Conservation (phyloP, 2,113 vertebrate genomes). For the Thomomys bottae region DNA sequence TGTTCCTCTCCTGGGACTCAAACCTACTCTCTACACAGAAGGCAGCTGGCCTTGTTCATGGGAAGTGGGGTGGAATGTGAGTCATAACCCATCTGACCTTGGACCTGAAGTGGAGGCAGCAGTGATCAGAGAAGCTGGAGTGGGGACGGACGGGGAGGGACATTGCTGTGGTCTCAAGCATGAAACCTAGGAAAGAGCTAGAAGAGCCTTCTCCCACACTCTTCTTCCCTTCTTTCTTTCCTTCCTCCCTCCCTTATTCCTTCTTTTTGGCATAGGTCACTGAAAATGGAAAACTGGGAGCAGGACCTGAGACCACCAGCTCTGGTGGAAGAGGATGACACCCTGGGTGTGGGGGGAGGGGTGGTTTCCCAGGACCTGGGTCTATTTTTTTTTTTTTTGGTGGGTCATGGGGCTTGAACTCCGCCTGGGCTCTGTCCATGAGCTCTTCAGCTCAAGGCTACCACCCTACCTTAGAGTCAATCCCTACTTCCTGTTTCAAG, state of each 20-base stretch:
- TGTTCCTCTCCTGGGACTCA: not conserved
- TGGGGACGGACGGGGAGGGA: too few species aligned
- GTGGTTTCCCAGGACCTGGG: not conserved
- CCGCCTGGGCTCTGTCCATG: too few species aligned
- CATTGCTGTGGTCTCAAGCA: not conserved
- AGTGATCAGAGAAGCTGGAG: not conserved
- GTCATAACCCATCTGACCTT: too few species aligned
- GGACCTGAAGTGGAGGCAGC: too few species aligned
- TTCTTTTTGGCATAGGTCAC: not conserved
- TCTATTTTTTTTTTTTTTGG: too few species aligned
- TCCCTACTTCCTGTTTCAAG: too few species aligned
- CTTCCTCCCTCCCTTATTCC: not conserved
- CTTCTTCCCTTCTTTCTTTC: too few species aligned
- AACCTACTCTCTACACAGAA: not conserved
- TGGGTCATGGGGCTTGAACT: too few species aligned
- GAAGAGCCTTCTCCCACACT: not conserved
- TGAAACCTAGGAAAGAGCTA: not conserved
- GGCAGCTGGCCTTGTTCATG: not conserved
- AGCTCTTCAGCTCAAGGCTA: too few species aligned
- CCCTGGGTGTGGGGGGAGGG: not conserved
- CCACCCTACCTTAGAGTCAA: too few species aligned
- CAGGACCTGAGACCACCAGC: not conserved
- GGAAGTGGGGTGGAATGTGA: too few species aligned
- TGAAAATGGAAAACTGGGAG: not conserved
- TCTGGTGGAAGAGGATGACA: accelerated